phyloP scores from a whole-genome alignment of 2,113 vertebrate species.

The Anhinga rufa region DNA sequence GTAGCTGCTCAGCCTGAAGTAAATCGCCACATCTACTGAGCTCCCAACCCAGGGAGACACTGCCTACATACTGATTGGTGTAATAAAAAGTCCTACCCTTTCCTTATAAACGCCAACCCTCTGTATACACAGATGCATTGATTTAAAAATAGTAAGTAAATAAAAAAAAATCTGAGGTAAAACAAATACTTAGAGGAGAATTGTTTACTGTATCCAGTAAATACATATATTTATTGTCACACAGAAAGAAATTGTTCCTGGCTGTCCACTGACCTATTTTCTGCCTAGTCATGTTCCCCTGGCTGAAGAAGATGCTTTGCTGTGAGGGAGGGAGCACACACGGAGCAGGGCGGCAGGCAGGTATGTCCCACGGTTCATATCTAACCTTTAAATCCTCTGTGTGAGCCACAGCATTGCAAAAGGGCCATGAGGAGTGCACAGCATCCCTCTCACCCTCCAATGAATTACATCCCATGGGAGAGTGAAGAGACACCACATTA shows the following conservation, averaged over 20 bases:
- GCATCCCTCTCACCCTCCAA: neutral
- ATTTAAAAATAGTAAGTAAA: neutral
- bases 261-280: neutral
- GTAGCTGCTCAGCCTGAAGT: neutral
- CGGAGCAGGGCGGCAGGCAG: neutral
- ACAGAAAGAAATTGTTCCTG: neutral
- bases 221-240: neutral
- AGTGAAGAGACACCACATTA: neutral
- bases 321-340: neutral
- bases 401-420: neutral
- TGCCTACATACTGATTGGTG: neutral
- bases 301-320: neutral
- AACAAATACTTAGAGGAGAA: neutral
- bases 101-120: neutral
- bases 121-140: neutral
- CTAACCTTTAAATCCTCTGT: neutral
- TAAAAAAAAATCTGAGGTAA: neutral
- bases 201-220: neutral
- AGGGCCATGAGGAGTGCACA: neutral
- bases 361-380: neutral
- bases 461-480: neutral
- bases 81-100: neutral
- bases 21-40: neutral
- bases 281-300: neutral
- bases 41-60: neutral